Evolutionary conservation across 2,113 vertebrate species (phyloP), one percentile per base, ranked within the genome.

Genomic region (Opisthocomus hoazin): DNA sequence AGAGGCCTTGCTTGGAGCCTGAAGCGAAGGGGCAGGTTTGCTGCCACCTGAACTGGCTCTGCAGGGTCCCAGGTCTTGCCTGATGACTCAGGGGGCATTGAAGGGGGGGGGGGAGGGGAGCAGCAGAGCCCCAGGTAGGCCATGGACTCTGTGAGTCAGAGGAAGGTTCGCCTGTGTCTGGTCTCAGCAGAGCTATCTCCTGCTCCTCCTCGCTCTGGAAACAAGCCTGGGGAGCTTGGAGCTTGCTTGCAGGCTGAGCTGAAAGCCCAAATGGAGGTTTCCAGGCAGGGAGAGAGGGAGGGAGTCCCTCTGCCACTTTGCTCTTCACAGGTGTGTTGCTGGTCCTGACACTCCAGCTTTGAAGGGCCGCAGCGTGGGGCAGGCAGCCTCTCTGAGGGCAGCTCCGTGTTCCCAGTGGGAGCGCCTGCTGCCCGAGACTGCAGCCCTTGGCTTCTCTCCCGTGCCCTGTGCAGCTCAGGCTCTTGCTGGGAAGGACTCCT

Each of bases 301-400:
- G 22, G 50, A 58, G 15, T 85, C 23, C 24, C 12, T 41, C 15
- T 11, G 7, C 37, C 24, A 1, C 63, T 77, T 54, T 71, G 63
- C 21, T 94, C 26, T 80, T 81, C 1, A 5, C 15, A 68, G n/a
- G 12, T 12, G 24, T 53, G 16, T 65, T 88, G 29, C 71, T 80
- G 43, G 20, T 81, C 21, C 37, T 63, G 56, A 46, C 82, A 20
- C 36, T 63, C 12, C 37, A 10, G 37, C 61, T 60, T 54, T 48
- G 36, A 36, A 75, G 26, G 61, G 43, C n/a, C 0, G 0, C 2
- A 3, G 15, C 0, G 0, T 61, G 32, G 61, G 50, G 19, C 69
- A 84, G 53, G 10, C 12, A 2, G 26, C 22, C 19, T 46, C 23
- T 77, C 75, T 54, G 16, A 58, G 46, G 19, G 41, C 50, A 41